Conservation (phyloP, 2,797 vertebrate genomes). For the Halcyon chelicuti region DNA sequence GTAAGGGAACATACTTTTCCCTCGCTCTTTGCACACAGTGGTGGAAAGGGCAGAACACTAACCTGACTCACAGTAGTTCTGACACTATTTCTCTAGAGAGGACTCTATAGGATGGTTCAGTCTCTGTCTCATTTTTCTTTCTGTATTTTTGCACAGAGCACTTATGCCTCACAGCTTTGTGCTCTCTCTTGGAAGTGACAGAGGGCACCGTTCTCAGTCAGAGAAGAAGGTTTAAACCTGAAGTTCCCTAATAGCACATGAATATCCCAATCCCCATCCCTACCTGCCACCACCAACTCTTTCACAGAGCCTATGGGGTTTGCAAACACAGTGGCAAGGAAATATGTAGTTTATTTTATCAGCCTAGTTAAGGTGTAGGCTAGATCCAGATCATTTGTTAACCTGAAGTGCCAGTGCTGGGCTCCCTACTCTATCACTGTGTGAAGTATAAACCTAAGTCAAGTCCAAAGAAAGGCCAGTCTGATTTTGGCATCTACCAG, state of each 20-base stretch:
- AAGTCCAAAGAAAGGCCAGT: background rate
- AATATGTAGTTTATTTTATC: background rate
- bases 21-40: background rate
- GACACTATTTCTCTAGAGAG: background rate
- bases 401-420: background rate
- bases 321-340: background rate
- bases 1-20: background rate
- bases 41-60: background rate
- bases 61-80: accelerated
- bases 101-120: background rate
- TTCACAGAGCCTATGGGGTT: background rate
- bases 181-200: background rate
- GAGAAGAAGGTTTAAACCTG: background rate
- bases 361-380: background rate
- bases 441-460: background rate
- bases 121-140: background rate
- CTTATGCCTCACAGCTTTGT: background rate
- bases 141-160: background rate
- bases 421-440: background rate
- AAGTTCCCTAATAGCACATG: background rate
- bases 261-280: background rate
- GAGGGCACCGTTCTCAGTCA: background rate
- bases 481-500: background rate
- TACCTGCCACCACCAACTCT: background rate
- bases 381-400: background rate